Conservation (phyloP, 2,797 vertebrate species). For the Benthosema pterotum region DNA sequence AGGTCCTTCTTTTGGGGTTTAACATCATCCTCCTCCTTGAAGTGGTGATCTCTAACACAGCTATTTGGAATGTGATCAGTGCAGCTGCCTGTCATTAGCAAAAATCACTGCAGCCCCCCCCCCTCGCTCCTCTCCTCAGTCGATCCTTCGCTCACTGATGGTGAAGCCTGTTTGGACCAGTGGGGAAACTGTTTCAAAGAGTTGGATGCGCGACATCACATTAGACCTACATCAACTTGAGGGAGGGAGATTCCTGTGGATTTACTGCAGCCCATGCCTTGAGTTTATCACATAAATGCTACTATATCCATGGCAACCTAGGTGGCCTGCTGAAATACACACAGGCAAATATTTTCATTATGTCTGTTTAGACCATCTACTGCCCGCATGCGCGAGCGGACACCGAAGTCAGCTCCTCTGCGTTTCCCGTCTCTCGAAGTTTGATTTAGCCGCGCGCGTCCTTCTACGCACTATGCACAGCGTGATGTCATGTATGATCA, state of each 20-base stretch:
- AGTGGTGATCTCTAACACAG: conserved; percentile 14
- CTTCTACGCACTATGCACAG: conserved; percentile 53
- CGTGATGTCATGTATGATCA: conserved; percentile 72
- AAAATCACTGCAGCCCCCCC: conserved; percentile 29
- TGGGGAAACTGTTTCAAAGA: conserved; percentile 18
- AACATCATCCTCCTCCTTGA: conserved; percentile 6
- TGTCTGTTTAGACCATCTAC: conserved; percentile 32
- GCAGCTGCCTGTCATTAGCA: conserved; percentile 48
- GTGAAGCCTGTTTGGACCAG: conserved; percentile 15
- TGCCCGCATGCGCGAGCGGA: conserved; percentile 22
- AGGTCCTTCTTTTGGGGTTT: conserved; percentile 4
- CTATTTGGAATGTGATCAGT: conserved; percentile 40
- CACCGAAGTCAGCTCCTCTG: conserved; percentile 38
- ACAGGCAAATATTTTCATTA: conserved; percentile 31
- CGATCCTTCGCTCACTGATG: conserved; percentile 13
- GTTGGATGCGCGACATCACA: conserved; percentile 3
- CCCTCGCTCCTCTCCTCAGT: conserved; percentile 21
- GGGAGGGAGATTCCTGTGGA: conserved; percentile 29
- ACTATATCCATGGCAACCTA: conserved; percentile 28
- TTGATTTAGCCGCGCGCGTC: conserved; percentile 63
- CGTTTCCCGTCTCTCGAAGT: conserved; percentile 44
- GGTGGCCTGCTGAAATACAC: conserved; percentile 35
- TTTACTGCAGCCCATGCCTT: conserved; percentile 33
- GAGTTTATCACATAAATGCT: conserved; percentile 39
- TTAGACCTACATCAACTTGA: conserved; percentile 15